Percentiles rank a stretch among this genome's conserved stretches.
These are phyloP conservation scores for Ecliptopera silaceata DNA, from an alignment of 2,888 invertebrate genomes.

Conservation along the genomic window DNA sequence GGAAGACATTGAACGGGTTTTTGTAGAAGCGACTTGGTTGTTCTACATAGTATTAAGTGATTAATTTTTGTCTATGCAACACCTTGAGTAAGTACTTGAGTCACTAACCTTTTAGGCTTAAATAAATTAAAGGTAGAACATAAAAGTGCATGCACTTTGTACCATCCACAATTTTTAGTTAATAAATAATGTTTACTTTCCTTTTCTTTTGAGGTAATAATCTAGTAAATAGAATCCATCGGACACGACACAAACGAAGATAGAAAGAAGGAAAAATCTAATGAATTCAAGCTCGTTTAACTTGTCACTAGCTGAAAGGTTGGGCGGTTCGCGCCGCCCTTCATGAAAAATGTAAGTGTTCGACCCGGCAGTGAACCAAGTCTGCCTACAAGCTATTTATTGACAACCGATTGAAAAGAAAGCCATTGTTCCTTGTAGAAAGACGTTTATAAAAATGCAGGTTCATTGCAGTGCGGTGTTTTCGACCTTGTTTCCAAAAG, in stretches of 20 bases:
- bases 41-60: too few species aligned
- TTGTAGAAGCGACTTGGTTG: too few species aligned
- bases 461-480: slow-evolving; percentile 31
- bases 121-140: too few species aligned
- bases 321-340: slow-evolving; percentile 16
- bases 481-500: slow-evolving; percentile 18
- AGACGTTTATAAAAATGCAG: slow-evolving; percentile 29
- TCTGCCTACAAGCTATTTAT: slow-evolving; percentile 36
- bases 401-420: slow-evolving; percentile 36
- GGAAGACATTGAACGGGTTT: not conserved
- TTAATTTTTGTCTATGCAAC: too few species aligned
- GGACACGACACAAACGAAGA: not conserved
- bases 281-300: slow-evolving; percentile 25
- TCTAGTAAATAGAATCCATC: too few species aligned
- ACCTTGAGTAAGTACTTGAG: too few species aligned
- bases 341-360: slow-evolving; percentile 38
- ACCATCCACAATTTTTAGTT: too few species aligned
- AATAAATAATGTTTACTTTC: too few species aligned
- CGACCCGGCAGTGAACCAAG: slow-evolving; percentile 31
- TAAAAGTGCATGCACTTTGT: too few species aligned
- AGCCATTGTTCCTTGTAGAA: slow-evolving; percentile 28
- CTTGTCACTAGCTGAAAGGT: slow-evolving; percentile 29
- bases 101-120: too few species aligned
- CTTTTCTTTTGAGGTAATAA: too few species aligned
- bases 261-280: slow-evolving; percentile 4